Evolutionary conservation across 2,113 vertebrate genomes (phyloP), one percentile per base, ranked within the genome.

Genomic region (Myotis davidii): DNA sequence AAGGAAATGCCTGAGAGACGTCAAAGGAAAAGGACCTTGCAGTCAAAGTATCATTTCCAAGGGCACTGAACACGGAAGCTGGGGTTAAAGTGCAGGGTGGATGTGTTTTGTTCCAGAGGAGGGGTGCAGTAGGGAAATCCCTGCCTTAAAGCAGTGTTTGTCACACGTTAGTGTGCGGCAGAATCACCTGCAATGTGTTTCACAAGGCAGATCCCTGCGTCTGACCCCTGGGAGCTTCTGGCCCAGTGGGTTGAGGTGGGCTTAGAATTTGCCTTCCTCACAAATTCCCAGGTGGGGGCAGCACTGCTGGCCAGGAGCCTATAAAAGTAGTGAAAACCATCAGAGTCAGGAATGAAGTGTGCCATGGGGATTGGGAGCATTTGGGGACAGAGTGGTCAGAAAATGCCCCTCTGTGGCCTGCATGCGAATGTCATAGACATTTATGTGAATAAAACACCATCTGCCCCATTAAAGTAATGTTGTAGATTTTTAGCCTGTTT

Each of bases 371-470:
- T 1, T 17, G 27, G 25, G 20, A 29, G 10, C 4, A 20, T 20
- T 39, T 2, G 52, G 25, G 69, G 34, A 52, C 23, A 29, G n/a
- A 25, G 2, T 5, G 11, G 23, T 48, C 37, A 67, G 45, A 50
- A 79, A 54, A 56, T 29, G n/a, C 1, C n/a, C 17, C 17, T 45
- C 11, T 3, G 13, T 3, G 69, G 2, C 45, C 42, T 65, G 20
- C 17, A 23, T n/a, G 32, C 18, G 4, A 61, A 27, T 61, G 59
- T 27, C 25, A 0, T 27, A 61, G 25, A 61, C 59, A 61, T 27
- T 61, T 61, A 61, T 27, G 23, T 27, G 23, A 96, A 94, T 74
- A 82, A 96, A 83, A 84, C 14, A 32, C 54, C 37, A 84, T 59
- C 79, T 86, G 50, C 69, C 88, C 11, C 14, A 64, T 79, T 79